Evolutionary conservation across 2,113 vertebrate genomes (phyloP).

Genomic region (Mastomys coucha): DNA sequence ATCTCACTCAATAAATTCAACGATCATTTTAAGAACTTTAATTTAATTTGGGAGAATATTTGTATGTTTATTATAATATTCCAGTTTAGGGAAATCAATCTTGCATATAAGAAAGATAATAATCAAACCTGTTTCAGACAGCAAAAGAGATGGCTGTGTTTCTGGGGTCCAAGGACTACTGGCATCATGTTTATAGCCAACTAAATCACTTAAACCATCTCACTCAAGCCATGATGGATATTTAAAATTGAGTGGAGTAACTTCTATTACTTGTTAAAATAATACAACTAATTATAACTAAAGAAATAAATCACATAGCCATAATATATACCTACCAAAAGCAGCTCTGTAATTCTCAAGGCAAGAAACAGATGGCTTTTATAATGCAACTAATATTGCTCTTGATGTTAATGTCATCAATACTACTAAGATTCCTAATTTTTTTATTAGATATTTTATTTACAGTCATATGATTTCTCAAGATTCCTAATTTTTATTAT

Average conservation of each 20-base stretch:
- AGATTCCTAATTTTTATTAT: background rate
- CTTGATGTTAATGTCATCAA: background rate
- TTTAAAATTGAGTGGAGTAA: background rate
- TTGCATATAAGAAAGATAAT: background rate
- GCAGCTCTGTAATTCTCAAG: background rate
- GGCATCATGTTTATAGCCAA: background rate
- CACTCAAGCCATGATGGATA: background rate
- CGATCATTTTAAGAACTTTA: background rate
- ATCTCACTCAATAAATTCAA: background rate
- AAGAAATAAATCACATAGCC: background rate
- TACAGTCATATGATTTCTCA: too few relatives aligned
- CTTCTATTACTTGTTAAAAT: background rate
- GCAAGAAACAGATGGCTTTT: background rate
- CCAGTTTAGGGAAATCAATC: background rate
- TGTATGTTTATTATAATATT: background rate
- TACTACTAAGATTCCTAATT: background rate
- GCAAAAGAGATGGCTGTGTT: background rate
- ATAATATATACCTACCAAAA: background rate
- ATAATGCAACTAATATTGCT: background rate
- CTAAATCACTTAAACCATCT: background rate
- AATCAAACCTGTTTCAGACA: background rate
- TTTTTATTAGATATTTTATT: too few relatives aligned
- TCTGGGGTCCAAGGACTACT: background rate
- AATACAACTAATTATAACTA: background rate
- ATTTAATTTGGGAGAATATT: background rate